Evolutionary conservation across 2,888 invertebrate genomes (phyloP).

Genomic region (Pharmacophagus antenor): DNA sequence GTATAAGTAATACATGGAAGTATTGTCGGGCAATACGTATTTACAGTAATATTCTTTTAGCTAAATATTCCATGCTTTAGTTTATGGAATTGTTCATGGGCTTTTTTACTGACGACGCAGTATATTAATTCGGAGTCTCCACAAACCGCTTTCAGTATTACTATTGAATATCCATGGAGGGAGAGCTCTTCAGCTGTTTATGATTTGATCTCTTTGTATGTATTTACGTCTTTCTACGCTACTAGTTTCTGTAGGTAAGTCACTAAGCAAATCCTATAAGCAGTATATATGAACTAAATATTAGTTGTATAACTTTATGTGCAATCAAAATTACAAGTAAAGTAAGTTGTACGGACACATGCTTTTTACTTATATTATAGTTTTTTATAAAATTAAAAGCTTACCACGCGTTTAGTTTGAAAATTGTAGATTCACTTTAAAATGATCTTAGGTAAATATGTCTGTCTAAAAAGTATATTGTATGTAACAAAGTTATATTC

Average conservation of each 20-base stretch:
- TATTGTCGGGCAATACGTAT: constrained; percentile 19
- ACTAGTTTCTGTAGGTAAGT: constrained; percentile 2
- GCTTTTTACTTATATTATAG: no score
- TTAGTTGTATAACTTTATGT: no score
- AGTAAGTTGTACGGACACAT: no score
- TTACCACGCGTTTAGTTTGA: no score
- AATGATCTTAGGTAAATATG: no score
- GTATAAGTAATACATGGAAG: constrained; percentile 22
- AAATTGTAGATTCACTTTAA: no score
- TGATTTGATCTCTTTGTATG: background rate
- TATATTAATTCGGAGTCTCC: constrained; percentile 21
- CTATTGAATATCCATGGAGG: constrained; percentile 4
- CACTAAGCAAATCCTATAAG: background rate
- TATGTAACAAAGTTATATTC: no score
- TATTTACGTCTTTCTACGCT: background rate
- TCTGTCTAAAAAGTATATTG: no score
- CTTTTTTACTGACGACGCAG: constrained; percentile 12
- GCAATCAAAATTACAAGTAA: no score
- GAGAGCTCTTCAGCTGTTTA: constrained; percentile 1
- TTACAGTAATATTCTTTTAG: constrained; percentile 26
- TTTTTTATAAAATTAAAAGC: no score
- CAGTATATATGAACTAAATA: no score
- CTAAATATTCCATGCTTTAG: constrained; percentile 28
- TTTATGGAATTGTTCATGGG: constrained; percentile 14
- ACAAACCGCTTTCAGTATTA: constrained; percentile 13